A percentile compares a stretch with the other conserved stretches of the same genome.
Conservation (phyloP, 1,140 invertebrate genomes). For the Halesus radiatus region DNA sequence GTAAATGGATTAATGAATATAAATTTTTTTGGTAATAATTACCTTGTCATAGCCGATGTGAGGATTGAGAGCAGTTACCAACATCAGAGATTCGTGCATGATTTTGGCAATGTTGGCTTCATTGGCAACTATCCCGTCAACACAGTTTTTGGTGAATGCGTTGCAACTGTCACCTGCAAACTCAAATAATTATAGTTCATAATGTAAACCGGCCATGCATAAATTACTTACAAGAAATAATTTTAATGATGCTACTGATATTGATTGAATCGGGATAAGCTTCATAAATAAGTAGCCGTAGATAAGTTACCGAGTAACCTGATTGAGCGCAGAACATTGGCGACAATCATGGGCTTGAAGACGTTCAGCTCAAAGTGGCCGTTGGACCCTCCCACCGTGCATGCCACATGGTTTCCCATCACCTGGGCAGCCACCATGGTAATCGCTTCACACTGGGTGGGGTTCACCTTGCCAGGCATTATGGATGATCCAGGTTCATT, state of each 20-base stretch:
- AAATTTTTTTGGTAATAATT: not conserved
- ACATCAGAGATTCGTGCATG: constrained; percentile 96
- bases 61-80: constrained; percentile 98
- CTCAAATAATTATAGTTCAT: too few species aligned
- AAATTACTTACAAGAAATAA: too few species aligned
- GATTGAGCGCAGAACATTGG: constrained; percentile 94
- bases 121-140: constrained; percentile 92
- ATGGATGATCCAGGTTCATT: constrained; percentile 99
- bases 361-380: constrained; percentile 99
- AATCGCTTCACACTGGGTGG: constrained; percentile 98
- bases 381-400: constrained; percentile 93
- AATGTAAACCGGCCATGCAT: too few species aligned
- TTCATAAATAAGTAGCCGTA: not conserved
- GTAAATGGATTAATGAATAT: too few species aligned
- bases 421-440: constrained; percentile 99
- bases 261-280: too few species aligned
- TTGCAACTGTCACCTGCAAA: constrained; percentile 79
- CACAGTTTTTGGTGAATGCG: constrained; percentile 95
- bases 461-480: constrained; percentile 99
- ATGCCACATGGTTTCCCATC: constrained; percentile 98
- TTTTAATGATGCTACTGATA: too few species aligned
- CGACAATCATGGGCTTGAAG: constrained; percentile 97
- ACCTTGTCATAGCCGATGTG: constrained; percentile 99
- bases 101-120: constrained; percentile 84
- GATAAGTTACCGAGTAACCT: constrained; percentile 79